These are phyloP conservation scores for Phaethornis superciliosus DNA, from an alignment of 2,113 vertebrate genomes.

Conservation along the genomic window DNA sequence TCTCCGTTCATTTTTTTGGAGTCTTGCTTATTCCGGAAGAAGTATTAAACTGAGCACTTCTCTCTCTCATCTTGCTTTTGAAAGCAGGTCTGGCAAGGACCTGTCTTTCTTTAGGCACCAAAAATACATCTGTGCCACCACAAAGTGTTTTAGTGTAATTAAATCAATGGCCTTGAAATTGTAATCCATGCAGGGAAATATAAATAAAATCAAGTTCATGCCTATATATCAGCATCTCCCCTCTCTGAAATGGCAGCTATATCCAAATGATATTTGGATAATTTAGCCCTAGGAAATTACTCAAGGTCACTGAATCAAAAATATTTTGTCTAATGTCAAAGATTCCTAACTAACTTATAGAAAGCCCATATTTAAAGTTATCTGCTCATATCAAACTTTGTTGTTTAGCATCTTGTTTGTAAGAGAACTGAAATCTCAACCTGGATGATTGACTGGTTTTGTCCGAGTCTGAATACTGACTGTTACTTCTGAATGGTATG, in stretches of 20 bases:
- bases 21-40: not conserved
- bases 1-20: not conserved
- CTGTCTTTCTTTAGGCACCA: not conserved
- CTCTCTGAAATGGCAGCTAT: not conserved
- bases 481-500: not conserved
- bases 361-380: not conserved
- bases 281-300: conserved; percentile 4
- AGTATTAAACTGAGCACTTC: not conserved
- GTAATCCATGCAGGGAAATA: not conserved
- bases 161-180: not conserved
- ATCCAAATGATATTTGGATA: not conserved
- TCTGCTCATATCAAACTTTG: not conserved
- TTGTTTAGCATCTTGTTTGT: not conserved
- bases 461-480: not conserved
- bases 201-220: not conserved
- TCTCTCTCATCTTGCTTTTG: not conserved
- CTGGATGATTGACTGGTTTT: not conserved
- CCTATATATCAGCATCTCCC: not conserved
- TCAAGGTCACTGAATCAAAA: conserved; percentile 9
- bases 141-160: not conserved
- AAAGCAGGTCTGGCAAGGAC: not conserved
- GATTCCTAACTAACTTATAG: not conserved
- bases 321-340: conserved; percentile 20
- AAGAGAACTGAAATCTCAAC: not conserved
- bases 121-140: not conserved